Conservation (phyloP, 2,888 invertebrate species). For the Smittia aterrima region DNA sequence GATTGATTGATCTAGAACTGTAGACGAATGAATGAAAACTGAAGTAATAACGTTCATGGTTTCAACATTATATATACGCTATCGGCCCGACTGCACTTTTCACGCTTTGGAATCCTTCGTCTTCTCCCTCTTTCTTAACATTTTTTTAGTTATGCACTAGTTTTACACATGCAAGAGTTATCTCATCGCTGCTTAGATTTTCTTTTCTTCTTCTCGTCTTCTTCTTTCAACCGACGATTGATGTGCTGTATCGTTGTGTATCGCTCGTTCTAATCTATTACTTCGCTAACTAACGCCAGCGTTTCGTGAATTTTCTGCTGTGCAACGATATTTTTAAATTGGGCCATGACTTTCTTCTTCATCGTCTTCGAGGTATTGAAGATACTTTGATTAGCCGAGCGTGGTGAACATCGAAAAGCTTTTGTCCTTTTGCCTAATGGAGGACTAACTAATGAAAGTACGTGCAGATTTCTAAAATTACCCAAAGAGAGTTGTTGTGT, state of each 20-base stretch:
- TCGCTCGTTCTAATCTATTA: constrained; percentile 48
- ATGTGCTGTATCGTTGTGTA: constrained; percentile 43
- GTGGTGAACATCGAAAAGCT: no score
- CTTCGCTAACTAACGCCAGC: constrained; percentile 13
- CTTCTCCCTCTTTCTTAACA: constrained; percentile 20
- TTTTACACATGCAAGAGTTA: constrained; percentile 16
- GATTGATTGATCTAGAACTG: constrained; percentile 32
- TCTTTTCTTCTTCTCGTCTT: constrained; percentile 3
- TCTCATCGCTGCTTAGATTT: constrained; percentile 6
- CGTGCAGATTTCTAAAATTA: background rate
- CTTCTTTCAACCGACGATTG: background rate
- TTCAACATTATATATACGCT: constrained; percentile 41
- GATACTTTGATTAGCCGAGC: no score
- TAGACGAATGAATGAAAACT: constrained; percentile 39
- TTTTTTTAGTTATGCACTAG: background rate
- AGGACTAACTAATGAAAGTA: no score
- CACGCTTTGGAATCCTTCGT: constrained; percentile 34
- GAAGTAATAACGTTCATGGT: constrained; percentile 32
- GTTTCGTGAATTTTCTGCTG: background rate
- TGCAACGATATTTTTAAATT: background rate
- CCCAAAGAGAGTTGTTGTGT: background rate
- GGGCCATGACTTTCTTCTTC: no score
- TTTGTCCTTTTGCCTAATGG: no score
- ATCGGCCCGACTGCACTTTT: constrained; percentile 27
- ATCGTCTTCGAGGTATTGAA: no score